Percentiles rank a stretch among this genome's conserved stretches.
phyloP scores from a whole-genome alignment of 2,113 vertebrate species.

The Dicrurus megarhynchus region DNA sequence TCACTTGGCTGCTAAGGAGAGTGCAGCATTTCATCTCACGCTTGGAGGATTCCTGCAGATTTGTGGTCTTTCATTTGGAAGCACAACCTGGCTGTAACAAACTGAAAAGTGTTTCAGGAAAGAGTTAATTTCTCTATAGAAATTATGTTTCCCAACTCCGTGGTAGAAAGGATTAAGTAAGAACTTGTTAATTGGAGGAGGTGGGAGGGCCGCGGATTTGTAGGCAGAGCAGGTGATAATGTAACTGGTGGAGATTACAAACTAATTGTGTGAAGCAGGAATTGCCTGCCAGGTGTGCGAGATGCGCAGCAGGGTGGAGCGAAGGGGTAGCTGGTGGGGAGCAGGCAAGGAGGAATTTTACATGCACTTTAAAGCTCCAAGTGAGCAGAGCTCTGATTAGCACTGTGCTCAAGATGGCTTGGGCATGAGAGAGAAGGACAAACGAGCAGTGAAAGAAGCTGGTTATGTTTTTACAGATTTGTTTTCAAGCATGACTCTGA shows the following conservation, averaged over 20 bases:
- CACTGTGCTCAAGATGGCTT: background rate
- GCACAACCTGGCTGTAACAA: background rate
- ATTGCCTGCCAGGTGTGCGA: background rate
- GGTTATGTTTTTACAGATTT: background rate
- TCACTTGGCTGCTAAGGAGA: background rate
- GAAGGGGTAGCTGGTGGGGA: background rate
- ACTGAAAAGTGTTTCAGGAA: background rate
- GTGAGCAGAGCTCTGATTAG: background rate
- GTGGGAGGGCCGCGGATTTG: background rate
- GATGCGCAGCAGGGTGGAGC: background rate
- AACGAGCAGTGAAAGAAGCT: background rate
- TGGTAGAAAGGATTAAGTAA: background rate
- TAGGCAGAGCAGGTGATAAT: background rate
- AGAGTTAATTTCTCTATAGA: background rate
- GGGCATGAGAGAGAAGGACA: background rate
- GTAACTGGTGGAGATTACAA: background rate
- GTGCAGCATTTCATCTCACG: background rate
- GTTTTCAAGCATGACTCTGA: background rate
- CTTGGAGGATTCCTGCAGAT: background rate
- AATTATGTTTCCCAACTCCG: background rate
- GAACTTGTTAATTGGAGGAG: background rate
- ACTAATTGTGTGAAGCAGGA: background rate
- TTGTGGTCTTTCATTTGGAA: background rate
- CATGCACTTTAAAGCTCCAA: accelerated
- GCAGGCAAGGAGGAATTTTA: background rate